Base-by-base conservation (phyloP, 2,888 invertebrate genomes). In the Trissolcus brochymenae region DNA sequence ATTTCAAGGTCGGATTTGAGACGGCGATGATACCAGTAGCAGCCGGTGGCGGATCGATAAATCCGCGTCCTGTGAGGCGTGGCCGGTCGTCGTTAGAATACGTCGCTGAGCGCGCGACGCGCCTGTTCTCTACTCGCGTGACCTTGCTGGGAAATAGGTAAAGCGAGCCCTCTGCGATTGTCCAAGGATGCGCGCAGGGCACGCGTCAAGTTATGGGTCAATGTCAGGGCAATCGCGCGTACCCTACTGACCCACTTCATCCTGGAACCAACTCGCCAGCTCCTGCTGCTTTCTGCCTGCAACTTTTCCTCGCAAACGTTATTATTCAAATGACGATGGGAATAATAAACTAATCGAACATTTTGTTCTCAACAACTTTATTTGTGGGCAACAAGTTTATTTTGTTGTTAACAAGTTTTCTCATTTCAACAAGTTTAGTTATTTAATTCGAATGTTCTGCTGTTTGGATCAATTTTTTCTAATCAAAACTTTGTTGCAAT, bases 1-100 rank as follows among this genome's bases (percentile, higher is more conserved):
- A 60, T 60, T 75, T 75, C 65, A 75, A 75, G 75, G 75, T 68
- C 75, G 62, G 46, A 68, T 68, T 74, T 61, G 50, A 70, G 74
- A 68, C 75, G 53, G 17, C 19, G 75, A 68, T 64, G 70, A 70
- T 59, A 67, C 9, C 67, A 61, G 67, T 67, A 60, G 72, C 72
- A 49, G 29, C 49, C 73, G 66, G 66, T 61, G 50, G 61, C 57
- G 75, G 68, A 75, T 74, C 74, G 57, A 74, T 74, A 67, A 62
- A 57, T 74, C 68, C 40, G 67, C 67, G 74, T 62, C 61, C 67
- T 43, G 62, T 35, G 67, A 74, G 74, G 74, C 74, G 74, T 74
- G 74, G 74, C 53, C 19, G 62, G 49, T 56, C 54, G 66, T 55
- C 67, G 67, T 60, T 65, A 64, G 72, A 72, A 64, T 57, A 53